Evolutionary conservation across 2,888 invertebrate species (phyloP).

Genomic region (Strigamia transsilvanica): DNA sequence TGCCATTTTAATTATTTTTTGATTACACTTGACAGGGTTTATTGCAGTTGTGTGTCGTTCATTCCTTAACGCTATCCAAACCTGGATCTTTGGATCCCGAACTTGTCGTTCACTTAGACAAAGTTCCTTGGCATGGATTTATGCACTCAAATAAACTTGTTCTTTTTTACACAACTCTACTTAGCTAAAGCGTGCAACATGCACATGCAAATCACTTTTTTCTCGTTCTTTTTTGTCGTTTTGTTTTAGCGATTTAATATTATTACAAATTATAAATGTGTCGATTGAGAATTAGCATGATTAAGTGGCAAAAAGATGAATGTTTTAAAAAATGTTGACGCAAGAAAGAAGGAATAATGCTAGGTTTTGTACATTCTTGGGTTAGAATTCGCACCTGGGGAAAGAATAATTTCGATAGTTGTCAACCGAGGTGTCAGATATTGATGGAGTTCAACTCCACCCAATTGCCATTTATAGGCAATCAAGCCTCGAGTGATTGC

Average conservation of each 20-base stretch:
- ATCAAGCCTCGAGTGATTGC: neutral
- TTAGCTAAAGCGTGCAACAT: neutral
- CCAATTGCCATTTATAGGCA: constrained; percentile 23
- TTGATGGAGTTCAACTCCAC: constrained; percentile 37
- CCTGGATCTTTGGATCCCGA: neutral
- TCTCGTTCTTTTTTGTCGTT: neutral
- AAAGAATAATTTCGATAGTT: constrained; percentile 16
- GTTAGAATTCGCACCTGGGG: neutral
- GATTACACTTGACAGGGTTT: neutral
- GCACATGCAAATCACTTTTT: neutral
- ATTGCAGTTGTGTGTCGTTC: neutral
- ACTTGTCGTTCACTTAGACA: constrained; percentile 5
- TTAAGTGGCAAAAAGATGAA: neutral
- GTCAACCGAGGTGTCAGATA: constrained; percentile 38
- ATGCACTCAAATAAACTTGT: constrained; percentile 17
- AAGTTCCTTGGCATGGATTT: neutral
- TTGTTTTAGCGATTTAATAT: neutral
- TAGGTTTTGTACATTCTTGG: neutral
- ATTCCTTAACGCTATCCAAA: neutral
- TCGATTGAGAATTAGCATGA: too few relatives aligned
- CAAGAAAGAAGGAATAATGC: neutral
- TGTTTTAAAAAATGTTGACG: neutral
- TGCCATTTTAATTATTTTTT: neutral
- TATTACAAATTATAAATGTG: too few relatives aligned
- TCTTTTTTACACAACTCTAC: neutral